Evolutionary conservation across 2,113 vertebrate species (phyloP).

Genomic region (Protobothrops flavoviridis): DNA sequence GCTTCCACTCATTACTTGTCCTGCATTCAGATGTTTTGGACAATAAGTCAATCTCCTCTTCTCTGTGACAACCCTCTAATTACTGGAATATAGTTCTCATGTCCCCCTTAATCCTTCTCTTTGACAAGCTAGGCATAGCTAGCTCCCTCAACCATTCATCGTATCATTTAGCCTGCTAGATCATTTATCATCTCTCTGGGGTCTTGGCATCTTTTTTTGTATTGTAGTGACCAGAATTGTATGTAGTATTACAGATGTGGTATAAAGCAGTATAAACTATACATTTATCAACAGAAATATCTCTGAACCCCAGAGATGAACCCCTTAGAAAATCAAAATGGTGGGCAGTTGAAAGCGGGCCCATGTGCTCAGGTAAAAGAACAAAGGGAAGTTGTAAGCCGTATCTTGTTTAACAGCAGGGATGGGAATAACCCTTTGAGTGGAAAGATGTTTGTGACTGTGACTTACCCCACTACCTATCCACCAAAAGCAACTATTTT

Average conservation of each 20-base stretch:
- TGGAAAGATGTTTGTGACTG: neutral
- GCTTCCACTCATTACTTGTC: neutral
- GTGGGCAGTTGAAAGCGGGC: neutral
- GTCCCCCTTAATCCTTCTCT: neutral
- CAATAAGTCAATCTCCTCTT: neutral
- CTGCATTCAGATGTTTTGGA: neutral
- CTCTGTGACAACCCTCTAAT: neutral
- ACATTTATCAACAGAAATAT: neutral
- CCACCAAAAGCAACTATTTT: neutral
- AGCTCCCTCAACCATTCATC: neutral
- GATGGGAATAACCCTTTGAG: neutral
- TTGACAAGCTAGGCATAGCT: neutral
- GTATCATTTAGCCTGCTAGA: neutral
- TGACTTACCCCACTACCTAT: neutral
- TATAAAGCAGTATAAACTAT: neutral
- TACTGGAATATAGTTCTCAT: neutral
- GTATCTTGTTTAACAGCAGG: neutral
- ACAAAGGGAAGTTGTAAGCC: neutral
- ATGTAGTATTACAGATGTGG: neutral
- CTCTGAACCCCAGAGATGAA: neutral
- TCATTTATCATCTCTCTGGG: neutral
- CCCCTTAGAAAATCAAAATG: neutral
- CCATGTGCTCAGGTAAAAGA: neutral
- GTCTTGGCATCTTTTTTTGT: neutral
- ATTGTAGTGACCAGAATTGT: neutral